A percentile compares a stretch with the other conserved stretches of the same genome.
phyloP scores from a whole-genome alignment of 2,113 vertebrate species.

The Rousettus leschenaultii region DNA sequence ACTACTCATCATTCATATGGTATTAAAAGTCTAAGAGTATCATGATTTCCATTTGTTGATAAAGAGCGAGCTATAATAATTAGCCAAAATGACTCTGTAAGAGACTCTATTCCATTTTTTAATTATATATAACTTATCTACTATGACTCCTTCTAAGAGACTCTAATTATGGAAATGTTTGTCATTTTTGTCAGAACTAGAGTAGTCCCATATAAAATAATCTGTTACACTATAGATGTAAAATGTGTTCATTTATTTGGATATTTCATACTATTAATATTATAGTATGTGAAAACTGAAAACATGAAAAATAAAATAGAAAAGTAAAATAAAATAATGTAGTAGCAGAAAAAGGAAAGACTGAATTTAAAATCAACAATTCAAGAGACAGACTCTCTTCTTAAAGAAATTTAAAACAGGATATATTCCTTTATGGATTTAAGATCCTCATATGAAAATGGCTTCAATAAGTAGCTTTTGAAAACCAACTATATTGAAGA shows the following conservation, averaged over 20 bases:
- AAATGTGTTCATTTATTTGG: background rate
- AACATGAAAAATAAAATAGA: background rate
- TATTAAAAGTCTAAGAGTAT: background rate
- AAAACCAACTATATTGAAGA: too few species aligned
- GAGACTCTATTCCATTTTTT: background rate
- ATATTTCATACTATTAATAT: background rate
- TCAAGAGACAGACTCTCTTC: background rate
- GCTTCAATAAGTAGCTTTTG: too few species aligned
- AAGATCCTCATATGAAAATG: too few species aligned
- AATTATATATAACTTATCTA: background rate
- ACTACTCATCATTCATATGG: background rate
- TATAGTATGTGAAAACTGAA: background rate
- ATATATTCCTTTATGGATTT: too few species aligned
- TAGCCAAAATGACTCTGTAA: background rate
- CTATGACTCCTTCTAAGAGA: background rate
- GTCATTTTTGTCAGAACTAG: background rate
- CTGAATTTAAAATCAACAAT: background rate
- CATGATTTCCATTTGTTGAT: background rate
- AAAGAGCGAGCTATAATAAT: background rate
- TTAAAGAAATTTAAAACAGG: too few species aligned
- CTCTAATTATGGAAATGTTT: background rate
- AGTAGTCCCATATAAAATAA: background rate
- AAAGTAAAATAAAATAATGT: background rate
- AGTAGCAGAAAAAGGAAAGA: background rate
- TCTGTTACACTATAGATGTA: background rate